Base-by-base conservation (phyloP, 1,140 invertebrate species). In the Thaumetopoea pityocampa region DNA sequence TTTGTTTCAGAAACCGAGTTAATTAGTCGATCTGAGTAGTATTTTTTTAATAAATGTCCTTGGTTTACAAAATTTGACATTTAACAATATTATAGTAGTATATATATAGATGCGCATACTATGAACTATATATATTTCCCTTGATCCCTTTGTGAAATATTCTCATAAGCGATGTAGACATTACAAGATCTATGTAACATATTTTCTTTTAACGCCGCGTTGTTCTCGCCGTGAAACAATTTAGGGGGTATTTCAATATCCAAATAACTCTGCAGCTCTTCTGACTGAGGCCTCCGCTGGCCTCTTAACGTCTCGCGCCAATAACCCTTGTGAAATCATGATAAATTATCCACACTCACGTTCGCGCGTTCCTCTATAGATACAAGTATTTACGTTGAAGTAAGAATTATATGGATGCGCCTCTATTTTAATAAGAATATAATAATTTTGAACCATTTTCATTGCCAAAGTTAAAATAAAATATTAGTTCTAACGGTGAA, bases 291-390 rank as follows among this genome's bases (percentile, higher is more conserved):
- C 50, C 60, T 48, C 40, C 26, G 49, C 54, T 61, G 61, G 64
- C 61, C 67, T 73, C 59, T 68, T 53, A 58, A 37, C 51, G 36
- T 14, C 22, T 18, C 42, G 58, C 37, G 58, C 60, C 67, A 67
- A 73, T 72, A 79, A 80, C 73, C 69, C 65, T 72, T 66, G 43
- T 50, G 60, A 66, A 77, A 77, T 83, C 74, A 77, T 80, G 76
- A 80, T 80, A 69, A 83, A 80, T 80, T 79, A 80, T 83, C 67
- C 53, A 67, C 72, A 76, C 72, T 79, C 70, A 69, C 70, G 72
- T 67, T 67, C 56, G 28, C 54, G 52, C 48, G 52, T 11, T 38
- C 20, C 51, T 58, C 37, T 48, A 59, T 33, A 60, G 44, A 50
- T 30, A 47, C 36, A 11, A 43, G 40, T 60, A 53, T 55, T 44